These are phyloP conservation scores for Brachionus rotundiformis DNA, from an alignment of 1,140 invertebrate species.

Conservation along the genomic window DNA sequence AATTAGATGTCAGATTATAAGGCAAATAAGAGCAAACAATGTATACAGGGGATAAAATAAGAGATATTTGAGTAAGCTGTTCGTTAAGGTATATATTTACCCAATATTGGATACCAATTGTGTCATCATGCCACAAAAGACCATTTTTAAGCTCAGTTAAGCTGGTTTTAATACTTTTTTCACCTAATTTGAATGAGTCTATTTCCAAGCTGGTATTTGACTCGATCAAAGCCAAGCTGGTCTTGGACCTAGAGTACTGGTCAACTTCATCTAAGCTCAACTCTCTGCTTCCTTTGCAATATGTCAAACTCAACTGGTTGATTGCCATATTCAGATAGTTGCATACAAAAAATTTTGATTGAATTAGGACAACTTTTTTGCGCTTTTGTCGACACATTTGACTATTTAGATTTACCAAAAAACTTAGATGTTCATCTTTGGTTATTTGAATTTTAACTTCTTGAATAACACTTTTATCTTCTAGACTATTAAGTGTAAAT, in stretches of 20 bases:
- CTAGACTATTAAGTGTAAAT: background rate
- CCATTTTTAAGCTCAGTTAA: background rate
- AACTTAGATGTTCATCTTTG: background rate
- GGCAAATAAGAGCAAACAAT: constrained; percentile 46
- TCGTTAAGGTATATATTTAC: background rate
- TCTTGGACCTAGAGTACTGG: background rate
- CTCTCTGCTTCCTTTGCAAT: background rate
- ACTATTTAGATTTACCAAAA: constrained; percentile 6
- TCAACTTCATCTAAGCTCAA: background rate
- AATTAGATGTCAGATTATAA: background rate
- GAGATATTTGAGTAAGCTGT: background rate
- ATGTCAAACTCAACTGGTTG: background rate
- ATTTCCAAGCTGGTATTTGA: background rate
- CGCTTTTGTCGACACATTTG: background rate
- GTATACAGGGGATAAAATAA: constrained; percentile 18
- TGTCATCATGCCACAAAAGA: constrained; percentile 9
- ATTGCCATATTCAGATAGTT: constrained; percentile 8
- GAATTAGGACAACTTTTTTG: constrained; percentile 22
- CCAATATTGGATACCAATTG: background rate
- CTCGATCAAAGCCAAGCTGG: background rate
- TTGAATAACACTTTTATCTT: constrained; percentile 22
- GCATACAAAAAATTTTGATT: constrained; percentile 45
- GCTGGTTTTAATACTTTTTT: background rate
- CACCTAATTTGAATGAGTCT: background rate
- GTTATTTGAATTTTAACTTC: constrained; percentile 21